These are phyloP conservation scores for Malurus elegans DNA, from an alignment of 2,113 vertebrate species.

Conservation along the genomic window DNA sequence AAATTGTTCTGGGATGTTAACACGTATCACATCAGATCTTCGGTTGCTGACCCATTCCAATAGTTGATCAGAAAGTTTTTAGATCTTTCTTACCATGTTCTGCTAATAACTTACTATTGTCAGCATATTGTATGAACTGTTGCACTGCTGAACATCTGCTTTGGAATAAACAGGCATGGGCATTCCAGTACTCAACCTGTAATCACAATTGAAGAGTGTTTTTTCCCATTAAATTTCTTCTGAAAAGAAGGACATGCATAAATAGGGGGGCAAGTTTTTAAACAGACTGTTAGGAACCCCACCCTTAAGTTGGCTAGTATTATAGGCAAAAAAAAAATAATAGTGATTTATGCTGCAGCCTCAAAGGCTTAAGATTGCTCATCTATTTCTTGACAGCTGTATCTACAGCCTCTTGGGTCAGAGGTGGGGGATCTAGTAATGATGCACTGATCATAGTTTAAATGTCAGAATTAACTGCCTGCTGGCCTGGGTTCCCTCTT, in stretches of 20 bases:
- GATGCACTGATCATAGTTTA: neutral
- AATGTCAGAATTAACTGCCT: neutral
- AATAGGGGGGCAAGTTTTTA: neutral
- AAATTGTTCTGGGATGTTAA: slow-evolving; percentile 23
- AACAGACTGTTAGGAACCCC: neutral
- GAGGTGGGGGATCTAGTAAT: neutral
- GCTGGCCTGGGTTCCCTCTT: neutral
- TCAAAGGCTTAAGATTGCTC: neutral
- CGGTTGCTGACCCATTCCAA: neutral
- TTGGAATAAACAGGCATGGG: neutral
- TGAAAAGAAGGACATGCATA: neutral
- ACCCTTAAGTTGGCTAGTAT: neutral
- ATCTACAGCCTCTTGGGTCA: neutral
- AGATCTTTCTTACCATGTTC: neutral
- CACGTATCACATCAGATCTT: neutral
- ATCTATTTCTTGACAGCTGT: neutral
- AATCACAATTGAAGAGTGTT: neutral
- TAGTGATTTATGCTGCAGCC: neutral
- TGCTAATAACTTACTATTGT: slow-evolving; percentile 26
- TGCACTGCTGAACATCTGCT: slow-evolving; percentile 30
- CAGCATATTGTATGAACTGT: neutral
- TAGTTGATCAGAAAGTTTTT: neutral
- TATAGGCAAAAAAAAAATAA: neutral
- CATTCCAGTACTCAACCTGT: neutral
- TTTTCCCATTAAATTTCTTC: neutral